Evolutionary conservation across 92 coral and sea anemone species (phyloP).

Genomic region (Zoanthus gigantus): DNA sequence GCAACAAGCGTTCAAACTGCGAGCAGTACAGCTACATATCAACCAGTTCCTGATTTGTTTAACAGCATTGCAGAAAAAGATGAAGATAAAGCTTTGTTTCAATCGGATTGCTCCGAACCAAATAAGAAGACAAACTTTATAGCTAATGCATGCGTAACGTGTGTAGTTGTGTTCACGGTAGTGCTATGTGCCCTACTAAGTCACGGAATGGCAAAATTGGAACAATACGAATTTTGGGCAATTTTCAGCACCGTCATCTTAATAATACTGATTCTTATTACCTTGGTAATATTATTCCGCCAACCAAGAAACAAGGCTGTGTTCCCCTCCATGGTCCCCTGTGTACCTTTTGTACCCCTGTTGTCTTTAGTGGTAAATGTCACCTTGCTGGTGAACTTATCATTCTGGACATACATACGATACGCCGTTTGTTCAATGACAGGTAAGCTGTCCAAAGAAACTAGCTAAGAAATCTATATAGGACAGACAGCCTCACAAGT

Average conservation of each 20-base stretch:
- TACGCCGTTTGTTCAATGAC: slow-evolving; percentile 74
- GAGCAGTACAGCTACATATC: neutral
- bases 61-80: neutral
- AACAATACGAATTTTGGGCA: slow-evolving; percentile 45
- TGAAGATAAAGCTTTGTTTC: neutral
- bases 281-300: slow-evolving; percentile 56
- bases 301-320: slow-evolving; percentile 81
- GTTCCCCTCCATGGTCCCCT: slow-evolving; percentile 87
- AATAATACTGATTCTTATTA: slow-evolving; percentile 50
- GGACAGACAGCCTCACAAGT: neutral
- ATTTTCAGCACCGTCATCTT: slow-evolving; percentile 54
- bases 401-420: slow-evolving; percentile 67
- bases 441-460: slow-evolving; percentile 70
- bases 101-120: neutral
- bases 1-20: neutral
- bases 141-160: slow-evolving; percentile 65
- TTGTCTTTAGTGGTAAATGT: slow-evolving; percentile 76
- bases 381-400: slow-evolving; percentile 71
- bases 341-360: slow-evolving; percentile 78
- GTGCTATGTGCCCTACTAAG: slow-evolving; percentile 65
- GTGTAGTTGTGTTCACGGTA: slow-evolving; percentile 59
- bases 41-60: neutral
- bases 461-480: neutral
- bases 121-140: slow-evolving; percentile 37
- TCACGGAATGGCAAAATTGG: slow-evolving; percentile 42